phyloP scores from a whole-genome alignment of 2,797 vertebrate genomes.

The Xenops minutus region DNA sequence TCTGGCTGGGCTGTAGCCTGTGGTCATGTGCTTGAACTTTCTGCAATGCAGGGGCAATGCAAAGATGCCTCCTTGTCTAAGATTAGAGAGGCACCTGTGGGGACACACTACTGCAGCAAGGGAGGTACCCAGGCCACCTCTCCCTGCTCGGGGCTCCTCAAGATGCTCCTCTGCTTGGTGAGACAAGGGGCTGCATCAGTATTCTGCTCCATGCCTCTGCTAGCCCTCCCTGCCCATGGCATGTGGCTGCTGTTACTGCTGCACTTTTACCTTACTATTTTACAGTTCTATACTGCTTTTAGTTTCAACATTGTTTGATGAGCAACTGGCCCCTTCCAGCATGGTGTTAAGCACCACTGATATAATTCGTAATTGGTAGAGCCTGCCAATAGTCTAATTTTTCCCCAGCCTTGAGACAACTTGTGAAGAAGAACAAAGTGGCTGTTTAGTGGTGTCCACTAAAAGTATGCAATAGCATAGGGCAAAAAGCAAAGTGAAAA shows the following conservation, averaged over 20 bases:
- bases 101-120: background rate
- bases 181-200: background rate
- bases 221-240: background rate
- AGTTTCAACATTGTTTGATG: background rate
- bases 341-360: background rate
- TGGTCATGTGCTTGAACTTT: accelerated
- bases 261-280: background rate
- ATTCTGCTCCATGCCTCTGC: background rate
- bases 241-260: background rate
- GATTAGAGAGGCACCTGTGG: background rate
- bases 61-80: background rate
- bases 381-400: background rate
- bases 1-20: background rate
- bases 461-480: background rate
- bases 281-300: background rate
- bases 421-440: background rate
- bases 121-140: background rate
- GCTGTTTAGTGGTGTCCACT: background rate
- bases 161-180: background rate
- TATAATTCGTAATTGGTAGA: background rate
- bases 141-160: background rate
- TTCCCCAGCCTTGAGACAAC: background rate
- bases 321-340: background rate
- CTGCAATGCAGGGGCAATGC: accelerated
- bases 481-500: background rate